Evolutionary conservation across 2,113 vertebrate genomes (phyloP), one percentile per base, ranked within the genome.

Genomic region (Nesoenas mayeri): DNA sequence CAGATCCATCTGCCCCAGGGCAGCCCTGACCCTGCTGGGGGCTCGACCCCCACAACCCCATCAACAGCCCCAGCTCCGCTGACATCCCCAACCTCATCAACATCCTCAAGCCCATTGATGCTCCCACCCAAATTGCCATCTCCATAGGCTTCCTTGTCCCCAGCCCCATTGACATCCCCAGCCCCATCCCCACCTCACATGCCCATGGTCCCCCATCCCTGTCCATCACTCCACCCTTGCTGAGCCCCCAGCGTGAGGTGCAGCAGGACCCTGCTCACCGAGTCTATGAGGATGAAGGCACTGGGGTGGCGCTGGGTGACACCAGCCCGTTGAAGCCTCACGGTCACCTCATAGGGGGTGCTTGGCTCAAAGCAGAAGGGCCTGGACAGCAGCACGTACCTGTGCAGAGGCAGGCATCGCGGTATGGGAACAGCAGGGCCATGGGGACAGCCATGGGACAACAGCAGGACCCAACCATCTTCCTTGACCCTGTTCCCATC

Each of bases 331-430:
- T 99, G 99, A 95, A 99, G 98, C 67, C 98, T 78, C 95, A 99
- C 95, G 5, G 97, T 96, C 28, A 99, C 82, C 54, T 98, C 96
- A 0, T 99, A 99, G 21, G 85, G 97, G 38, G 98, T 99, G 74
- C 97, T 97, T 15, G 98, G 98, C 96, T 99, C 98, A 1, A 99
- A 99, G 93, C 98, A 99, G 96, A 99, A 99, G 2, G 98, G 98
- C 64, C 97, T 96, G 12, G 98, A 98, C 86, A 99, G 98, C 95
- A 98, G 96, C 83, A 99, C 74, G 1, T 98, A 98, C 92, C 98
- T 99, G 90, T 60, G 51, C 25, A 86, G 18, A 38, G 13, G 16
- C 38, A 61, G 66, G 10, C 0, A 0, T 38, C 2, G 1, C 18
- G 26, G 5, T 29, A 48, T 0, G 5, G 51, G 31, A 29, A 57